phyloP scores from a whole-genome alignment of 2,888 invertebrate species.

The Diaphora mendica region DNA sequence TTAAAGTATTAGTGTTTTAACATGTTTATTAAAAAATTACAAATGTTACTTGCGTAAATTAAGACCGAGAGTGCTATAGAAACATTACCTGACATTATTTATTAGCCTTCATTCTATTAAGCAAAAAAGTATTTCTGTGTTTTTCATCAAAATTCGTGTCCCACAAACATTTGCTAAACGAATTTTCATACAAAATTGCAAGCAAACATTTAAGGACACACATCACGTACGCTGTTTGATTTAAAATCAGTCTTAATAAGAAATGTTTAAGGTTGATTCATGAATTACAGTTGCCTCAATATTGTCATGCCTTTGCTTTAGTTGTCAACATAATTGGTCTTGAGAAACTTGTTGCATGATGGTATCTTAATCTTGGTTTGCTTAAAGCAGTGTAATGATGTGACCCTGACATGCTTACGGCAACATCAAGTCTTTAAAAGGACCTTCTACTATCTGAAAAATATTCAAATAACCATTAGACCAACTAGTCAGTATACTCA shows the following conservation, averaged over 20 bases:
- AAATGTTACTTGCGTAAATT: neutral
- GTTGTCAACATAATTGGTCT: conserved; percentile 39
- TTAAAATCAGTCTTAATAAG: conserved; percentile 25
- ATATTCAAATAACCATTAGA: neutral
- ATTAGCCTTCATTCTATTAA: conserved; percentile 6
- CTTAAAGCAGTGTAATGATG: conserved; percentile 6
- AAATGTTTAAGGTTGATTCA: conserved; percentile 23
- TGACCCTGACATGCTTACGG: conserved; percentile 40
- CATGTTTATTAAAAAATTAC: neutral
- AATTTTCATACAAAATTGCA: conserved; percentile 23
- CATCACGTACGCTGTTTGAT: conserved; percentile 15
- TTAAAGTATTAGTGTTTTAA: too few species aligned
- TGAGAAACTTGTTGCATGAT: conserved; percentile 40
- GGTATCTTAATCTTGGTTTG: conserved; percentile 32
- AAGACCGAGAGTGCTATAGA: neutral
- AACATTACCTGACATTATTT: neutral
- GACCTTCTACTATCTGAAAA: neutral
- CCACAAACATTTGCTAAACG: conserved; percentile 17
- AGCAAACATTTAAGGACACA: conserved; percentile 36
- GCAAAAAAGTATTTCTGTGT: conserved; percentile 22
- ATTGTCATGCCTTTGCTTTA: conserved; percentile 26
- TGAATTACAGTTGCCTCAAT: conserved; percentile 30
- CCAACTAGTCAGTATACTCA: too few species aligned
- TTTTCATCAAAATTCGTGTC: conserved; percentile 29
- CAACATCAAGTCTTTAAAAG: conserved; percentile 3